These are phyloP conservation scores for Hylaeus anthracinus DNA, from an alignment of 1,140 invertebrate genomes.

Conservation along the genomic window DNA sequence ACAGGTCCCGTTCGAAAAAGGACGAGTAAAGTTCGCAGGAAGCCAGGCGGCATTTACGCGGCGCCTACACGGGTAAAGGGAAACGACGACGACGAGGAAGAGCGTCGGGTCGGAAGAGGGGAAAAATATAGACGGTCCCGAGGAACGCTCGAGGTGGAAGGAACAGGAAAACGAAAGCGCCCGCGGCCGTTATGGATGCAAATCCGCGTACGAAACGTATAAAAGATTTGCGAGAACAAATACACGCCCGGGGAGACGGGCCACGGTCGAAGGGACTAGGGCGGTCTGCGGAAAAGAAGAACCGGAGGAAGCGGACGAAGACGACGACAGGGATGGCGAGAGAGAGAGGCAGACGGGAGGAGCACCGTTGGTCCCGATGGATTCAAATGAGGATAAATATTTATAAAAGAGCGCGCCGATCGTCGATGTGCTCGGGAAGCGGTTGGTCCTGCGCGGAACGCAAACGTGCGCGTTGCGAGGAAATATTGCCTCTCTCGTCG, in stretches of 20 bases:
- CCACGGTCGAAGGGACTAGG: background rate
- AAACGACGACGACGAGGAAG: background rate
- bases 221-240: conserved; percentile 78
- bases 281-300: background rate
- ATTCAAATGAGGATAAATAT: conserved; percentile 80
- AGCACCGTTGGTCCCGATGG: conserved; percentile 55
- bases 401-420: conserved; percentile 75
- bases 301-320: background rate
- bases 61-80: background rate
- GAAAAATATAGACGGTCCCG: conserved; percentile 13
- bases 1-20: background rate
- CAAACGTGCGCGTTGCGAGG: conserved; percentile 51
- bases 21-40: background rate
- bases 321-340: conserved; percentile 7
- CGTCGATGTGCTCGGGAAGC: conserved; percentile 10
- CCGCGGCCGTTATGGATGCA: conserved; percentile 72
- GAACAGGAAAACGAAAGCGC: conserved; percentile 16
- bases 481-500: conserved; percentile 59
- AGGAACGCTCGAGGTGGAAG: background rate
- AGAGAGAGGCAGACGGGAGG: conserved; percentile 6
- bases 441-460: conserved; percentile 23
- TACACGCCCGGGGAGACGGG: conserved; percentile 58
- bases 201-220: conserved; percentile 73
- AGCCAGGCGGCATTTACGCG: background rate
- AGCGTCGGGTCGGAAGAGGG: background rate